Evolutionary conservation across 92 coral and sea anemone genomes (phyloP).

Genomic region (Blastomussa wellsi): DNA sequence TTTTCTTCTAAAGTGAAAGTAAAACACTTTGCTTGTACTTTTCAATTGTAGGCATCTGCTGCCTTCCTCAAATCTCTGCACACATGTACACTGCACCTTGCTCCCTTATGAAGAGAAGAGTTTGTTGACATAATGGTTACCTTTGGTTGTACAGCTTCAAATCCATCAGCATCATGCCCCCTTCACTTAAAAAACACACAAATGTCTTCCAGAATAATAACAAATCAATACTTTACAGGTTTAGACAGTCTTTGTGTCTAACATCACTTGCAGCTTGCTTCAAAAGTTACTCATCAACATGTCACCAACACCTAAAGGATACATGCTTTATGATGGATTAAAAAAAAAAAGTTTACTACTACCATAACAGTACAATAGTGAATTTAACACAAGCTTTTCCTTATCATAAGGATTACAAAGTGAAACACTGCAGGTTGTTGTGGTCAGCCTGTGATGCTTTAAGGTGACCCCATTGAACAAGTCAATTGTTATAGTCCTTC

Average conservation of each 20-base stretch:
- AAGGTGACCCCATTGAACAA: background rate
- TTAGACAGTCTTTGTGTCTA: no score
- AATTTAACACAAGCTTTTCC: no score
- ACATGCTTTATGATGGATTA: no score
- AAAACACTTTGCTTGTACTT: background rate
- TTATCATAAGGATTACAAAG: no score
- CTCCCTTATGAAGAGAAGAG: background rate
- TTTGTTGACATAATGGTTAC: background rate
- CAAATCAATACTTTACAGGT: no score
- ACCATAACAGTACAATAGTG: no score
- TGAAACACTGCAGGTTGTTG: background rate
- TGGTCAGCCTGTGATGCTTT: background rate
- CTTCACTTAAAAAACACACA: background rate
- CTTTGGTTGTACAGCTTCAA: background rate
- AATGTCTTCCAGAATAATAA: background rate
- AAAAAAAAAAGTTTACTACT: no score
- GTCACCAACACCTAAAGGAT: no score
- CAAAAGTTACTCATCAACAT: no score
- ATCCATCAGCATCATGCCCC: background rate
- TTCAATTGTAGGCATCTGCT: background rate
- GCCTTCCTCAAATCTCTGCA: background rate
- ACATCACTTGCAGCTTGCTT: no score
- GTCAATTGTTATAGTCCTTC: background rate
- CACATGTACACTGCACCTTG: background rate
- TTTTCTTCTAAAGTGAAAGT: background rate